Conservation (phyloP, 2,888 invertebrate genomes). For the Panopea generosa region DNA sequence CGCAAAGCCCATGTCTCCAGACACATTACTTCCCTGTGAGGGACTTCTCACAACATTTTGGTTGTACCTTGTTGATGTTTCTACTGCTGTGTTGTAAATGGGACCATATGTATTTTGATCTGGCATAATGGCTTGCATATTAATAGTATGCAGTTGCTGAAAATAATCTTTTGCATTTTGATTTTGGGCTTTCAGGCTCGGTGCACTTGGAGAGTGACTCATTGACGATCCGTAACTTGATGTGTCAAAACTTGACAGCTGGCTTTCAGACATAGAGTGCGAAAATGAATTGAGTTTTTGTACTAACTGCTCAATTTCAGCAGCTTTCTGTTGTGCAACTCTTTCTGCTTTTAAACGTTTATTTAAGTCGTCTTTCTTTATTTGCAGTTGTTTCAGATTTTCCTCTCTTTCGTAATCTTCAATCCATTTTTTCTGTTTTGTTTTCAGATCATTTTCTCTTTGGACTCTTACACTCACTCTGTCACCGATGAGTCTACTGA, state of each 20-base stretch:
- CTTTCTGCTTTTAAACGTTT: not conserved
- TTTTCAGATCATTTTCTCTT: constrained; percentile 39
- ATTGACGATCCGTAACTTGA: not conserved
- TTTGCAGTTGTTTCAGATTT: constrained; percentile 16
- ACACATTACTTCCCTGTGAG: constrained; percentile 10
- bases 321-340: too few species aligned
- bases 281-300: too few species aligned
- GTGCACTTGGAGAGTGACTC: not conserved
- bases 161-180: constrained; percentile 15
- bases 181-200: constrained; percentile 23
- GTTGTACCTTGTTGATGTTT: not conserved
- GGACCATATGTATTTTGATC: too few species aligned
- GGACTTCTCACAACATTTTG: constrained; percentile 6
- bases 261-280: too few species aligned
- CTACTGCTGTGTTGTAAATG: too few species aligned
- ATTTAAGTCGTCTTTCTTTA: constrained; percentile 18
- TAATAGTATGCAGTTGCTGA: not conserved
- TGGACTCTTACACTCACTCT: constrained; percentile 55
- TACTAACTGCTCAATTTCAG: too few species aligned
- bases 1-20: constrained; percentile 17
- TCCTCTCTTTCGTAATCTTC: constrained; percentile 46
- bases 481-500: constrained; percentile 68
- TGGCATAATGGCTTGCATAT: too few species aligned
- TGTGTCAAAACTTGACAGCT: not conserved
- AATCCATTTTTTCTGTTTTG: constrained; percentile 48